Evolutionary conservation across 2,888 invertebrate species (phyloP), one percentile per base, ranked within the genome.

Genomic region (Campoplex capitator): DNA sequence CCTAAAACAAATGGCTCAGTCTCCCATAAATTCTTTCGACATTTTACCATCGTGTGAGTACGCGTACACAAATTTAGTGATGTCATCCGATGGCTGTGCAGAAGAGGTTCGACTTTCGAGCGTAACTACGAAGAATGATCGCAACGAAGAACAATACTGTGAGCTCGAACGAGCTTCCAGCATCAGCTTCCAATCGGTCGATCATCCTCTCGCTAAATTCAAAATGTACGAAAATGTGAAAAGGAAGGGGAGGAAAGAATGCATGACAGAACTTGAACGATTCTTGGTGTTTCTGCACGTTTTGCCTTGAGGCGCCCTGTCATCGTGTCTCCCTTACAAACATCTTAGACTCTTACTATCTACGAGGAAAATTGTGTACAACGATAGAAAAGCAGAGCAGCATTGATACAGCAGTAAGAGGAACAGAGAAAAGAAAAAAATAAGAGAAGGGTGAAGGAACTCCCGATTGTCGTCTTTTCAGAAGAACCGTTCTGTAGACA

Each of bases 11-110:
- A 85, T 84, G 56, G 85, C 58, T 73, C 54, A 42, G 32, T 28
- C 28, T 79, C 82, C 76, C 85, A 83, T 85, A 83, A 87, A 87
- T 87, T 85, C 62, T 68, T 79, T n/a, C 62, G 76, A 79, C 58
- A 78, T 87, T 84, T 87, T 70, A 83, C 83, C 83, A 83, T 83
- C 83, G 85, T 87, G 84, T 82, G 79, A 79, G 79, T 67, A 80
- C n/a, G 54, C 11, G 32, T 35, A 18, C 35, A 18, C 67, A 42
- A 42, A 38, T 68, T 65, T 18, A 3, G 11, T 62, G 2, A 54
- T 18, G 54, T 45, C 45, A 45, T 2, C 13, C 1, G 13, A 45
- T 13, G 2, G 45, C 3, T 45, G 45, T 11, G 11, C 13, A 45
- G 13, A 7, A 51, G 16, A 62, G 32, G 16, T 0, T 32, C 4